Percentiles rank a stretch among this genome's conserved stretches.
Conservation (phyloP, 2,797 vertebrate species). For the Anabacerthia variegaticeps region DNA sequence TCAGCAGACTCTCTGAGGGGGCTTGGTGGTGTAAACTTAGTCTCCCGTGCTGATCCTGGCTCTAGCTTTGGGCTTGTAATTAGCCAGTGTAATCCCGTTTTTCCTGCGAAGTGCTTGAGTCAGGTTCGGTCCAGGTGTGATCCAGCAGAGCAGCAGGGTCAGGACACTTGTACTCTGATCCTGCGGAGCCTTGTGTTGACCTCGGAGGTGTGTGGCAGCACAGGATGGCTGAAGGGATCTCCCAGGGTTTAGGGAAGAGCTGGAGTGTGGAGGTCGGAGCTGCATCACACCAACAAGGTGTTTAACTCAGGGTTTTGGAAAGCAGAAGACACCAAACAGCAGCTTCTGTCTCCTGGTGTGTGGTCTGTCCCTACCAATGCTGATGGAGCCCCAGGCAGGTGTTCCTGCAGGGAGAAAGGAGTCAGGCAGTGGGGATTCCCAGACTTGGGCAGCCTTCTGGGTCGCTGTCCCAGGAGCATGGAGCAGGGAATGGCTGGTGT, state of each 20-base stretch:
- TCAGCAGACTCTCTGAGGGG: background rate
- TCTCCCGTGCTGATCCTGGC: fast-evolving
- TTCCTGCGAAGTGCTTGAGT: background rate
- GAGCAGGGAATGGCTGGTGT: background rate
- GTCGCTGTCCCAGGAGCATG: background rate
- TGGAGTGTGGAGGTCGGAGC: background rate
- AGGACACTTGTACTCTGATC: background rate
- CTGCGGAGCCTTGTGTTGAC: background rate
- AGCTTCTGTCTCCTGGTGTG: background rate
- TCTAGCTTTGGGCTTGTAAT: background rate
- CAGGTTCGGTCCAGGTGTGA: fast-evolving
- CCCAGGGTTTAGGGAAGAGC: background rate
- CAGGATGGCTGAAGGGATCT: background rate
- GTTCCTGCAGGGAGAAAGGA: background rate
- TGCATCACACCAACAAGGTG: fast-evolving
- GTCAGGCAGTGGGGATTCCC: fast-evolving
- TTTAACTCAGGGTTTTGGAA: fast-evolving
- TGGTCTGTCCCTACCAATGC: background rate
- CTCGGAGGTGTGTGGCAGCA: background rate
- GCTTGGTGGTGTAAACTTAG: fast-evolving
- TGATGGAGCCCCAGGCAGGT: background rate
- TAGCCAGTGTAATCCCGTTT: fast-evolving
- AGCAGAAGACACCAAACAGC: background rate
- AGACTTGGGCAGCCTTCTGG: background rate
- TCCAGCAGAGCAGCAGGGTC: fast-evolving